Percentiles rank a stretch among this genome's conserved stretches.
Conservation (phyloP, 30 jellyfish, hydroid and myxozoan genomes). For the Nemopilema nomurai region DNA sequence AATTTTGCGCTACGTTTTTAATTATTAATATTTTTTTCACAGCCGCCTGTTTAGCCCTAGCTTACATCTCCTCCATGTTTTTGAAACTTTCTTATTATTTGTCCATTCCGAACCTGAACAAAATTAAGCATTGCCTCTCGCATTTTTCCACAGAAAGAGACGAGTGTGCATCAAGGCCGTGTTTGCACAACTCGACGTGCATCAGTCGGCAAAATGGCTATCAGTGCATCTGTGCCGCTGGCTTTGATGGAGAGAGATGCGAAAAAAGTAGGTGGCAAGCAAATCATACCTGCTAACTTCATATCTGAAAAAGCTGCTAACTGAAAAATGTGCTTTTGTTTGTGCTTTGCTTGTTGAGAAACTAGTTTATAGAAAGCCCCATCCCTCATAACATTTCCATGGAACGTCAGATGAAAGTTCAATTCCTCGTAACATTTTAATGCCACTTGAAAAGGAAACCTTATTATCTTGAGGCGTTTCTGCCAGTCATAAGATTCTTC, state of each 20-base stretch:
- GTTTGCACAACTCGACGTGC: slow-evolving; percentile 78
- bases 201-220: slow-evolving; percentile 75
- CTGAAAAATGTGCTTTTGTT: no score
- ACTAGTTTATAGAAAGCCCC: no score
- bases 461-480: no score
- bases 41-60: no score
- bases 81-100: not conserved
- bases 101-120: not conserved
- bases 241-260: slow-evolving; percentile 77
- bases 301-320: no score
- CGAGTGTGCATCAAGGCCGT: slow-evolving; percentile 74
- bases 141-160: slow-evolving; percentile 47
- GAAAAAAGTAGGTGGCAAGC: slow-evolving; percentile 61
- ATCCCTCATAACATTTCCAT: no score
- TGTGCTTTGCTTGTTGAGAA: no score
- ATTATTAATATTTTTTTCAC: no score
- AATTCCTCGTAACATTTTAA: no score
- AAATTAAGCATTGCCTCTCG: not conserved
- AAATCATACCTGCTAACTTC: not conserved
- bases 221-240: slow-evolving; percentile 85
- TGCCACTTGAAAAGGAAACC: no score
- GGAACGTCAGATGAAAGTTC: no score
- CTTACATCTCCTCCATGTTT: not conserved
- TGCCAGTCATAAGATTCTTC: not conserved
- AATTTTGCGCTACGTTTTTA: no score